Conservation (phyloP, 1,140 invertebrate species). For the Schlechtendalia chinensis region DNA sequence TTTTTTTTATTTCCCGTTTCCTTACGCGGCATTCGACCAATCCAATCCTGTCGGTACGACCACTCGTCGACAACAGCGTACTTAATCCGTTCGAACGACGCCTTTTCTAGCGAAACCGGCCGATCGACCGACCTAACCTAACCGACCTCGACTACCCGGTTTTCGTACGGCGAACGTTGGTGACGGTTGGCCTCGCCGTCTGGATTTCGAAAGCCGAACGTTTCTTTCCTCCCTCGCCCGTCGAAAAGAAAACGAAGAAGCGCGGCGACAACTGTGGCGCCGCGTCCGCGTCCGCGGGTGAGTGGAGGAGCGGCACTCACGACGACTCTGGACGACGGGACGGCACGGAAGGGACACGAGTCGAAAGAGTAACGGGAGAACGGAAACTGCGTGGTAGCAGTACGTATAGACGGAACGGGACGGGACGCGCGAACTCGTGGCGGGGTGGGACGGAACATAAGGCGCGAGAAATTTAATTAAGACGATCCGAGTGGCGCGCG, state of each 20-base stretch:
- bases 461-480: conserved; percentile 50
- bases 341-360: neutral
- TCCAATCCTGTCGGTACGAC: too few species aligned
- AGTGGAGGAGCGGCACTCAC: neutral
- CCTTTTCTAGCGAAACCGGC: too few species aligned
- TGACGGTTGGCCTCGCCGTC: neutral
- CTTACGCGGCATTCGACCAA: too few species aligned
- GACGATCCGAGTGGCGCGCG: conserved; percentile 13
- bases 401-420: neutral
- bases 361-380: conserved; percentile 20
- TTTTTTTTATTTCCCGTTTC: too few species aligned
- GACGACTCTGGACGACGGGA: neutral
- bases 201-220: neutral
- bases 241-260: neutral
- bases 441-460: conserved; percentile 29
- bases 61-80: too few species aligned
- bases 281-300: too few species aligned
- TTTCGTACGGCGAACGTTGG: too few species aligned
- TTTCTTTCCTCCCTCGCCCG: neutral
- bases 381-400: too few species aligned
- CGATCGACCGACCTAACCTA: too few species aligned
- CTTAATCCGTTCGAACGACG: too few species aligned
- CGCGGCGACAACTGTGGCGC: neutral
- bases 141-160: too few species aligned
- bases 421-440: too few species aligned